A percentile compares a stretch with the other conserved stretches of the same genome.
phyloP scores from a whole-genome alignment of 2,113 vertebrate species.

The Nanorana parkeri region DNA sequence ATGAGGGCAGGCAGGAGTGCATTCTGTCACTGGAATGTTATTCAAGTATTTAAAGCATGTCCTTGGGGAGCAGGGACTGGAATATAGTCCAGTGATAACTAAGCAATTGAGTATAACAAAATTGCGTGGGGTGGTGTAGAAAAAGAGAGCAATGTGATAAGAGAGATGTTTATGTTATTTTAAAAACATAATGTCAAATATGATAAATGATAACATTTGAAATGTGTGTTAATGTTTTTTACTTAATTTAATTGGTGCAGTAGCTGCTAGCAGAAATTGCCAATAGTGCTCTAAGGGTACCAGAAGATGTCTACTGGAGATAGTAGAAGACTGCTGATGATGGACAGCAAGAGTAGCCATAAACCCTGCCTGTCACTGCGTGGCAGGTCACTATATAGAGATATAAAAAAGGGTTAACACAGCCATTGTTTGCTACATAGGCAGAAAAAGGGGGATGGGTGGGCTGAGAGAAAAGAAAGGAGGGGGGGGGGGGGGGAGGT shows the following conservation, averaged over 20 bases:
- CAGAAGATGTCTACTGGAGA: too few species aligned
- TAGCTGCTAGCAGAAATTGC: too few species aligned
- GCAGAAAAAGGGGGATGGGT: constrained; percentile 71
- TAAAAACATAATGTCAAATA: too few species aligned
- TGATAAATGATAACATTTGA: too few species aligned
- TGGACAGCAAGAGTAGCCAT: not conserved
- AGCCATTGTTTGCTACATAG: constrained; percentile 90
- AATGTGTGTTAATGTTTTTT: too few species aligned
- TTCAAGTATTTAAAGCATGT: constrained; percentile 2
- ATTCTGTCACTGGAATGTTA: not conserved
- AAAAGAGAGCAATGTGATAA: too few species aligned
- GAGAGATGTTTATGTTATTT: too few species aligned
- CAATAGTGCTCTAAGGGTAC: too few species aligned
- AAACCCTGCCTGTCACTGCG: constrained; percentile 17
- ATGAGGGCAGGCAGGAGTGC: not conserved
- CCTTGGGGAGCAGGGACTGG: not conserved
- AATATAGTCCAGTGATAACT: too few species aligned
- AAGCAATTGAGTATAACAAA: too few species aligned
- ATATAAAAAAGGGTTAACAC: constrained; percentile 53
- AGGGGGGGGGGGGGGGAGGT: constrained; percentile 62
- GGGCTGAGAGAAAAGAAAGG: constrained; percentile 19
- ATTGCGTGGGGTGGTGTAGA: too few species aligned
- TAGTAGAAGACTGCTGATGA: not conserved
- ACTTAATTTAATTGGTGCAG: too few species aligned
- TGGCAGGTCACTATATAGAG: not conserved